Percentiles rank a stretch among this genome's conserved stretches.
These are phyloP conservation scores for Chalcis sispes DNA, from an alignment of 2,888 invertebrate species.

Conservation along the genomic window DNA sequence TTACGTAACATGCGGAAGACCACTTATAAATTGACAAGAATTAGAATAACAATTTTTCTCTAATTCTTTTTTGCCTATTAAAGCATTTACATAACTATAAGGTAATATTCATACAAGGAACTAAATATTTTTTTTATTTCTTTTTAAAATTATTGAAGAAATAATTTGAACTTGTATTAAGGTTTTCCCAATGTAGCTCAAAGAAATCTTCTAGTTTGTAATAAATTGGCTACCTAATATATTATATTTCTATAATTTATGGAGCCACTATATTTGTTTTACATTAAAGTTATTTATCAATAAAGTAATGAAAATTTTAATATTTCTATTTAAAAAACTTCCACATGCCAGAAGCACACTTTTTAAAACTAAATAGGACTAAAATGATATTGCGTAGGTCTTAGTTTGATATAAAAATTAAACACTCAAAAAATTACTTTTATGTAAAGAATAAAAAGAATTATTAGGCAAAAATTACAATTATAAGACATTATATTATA, in stretches of 20 bases:
- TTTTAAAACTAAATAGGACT: conserved; percentile 49
- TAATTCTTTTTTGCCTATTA: conserved; percentile 44
- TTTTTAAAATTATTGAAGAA: conserved; percentile 34
- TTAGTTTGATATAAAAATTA: conserved; percentile 48
- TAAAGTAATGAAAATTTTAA: conserved; percentile 22
- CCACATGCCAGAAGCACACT: conserved; percentile 43
- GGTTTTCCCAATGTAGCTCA: conserved; percentile 35
- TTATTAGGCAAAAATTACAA: conserved; percentile 26
- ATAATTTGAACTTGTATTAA: conserved; percentile 47
- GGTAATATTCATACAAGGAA: conserved; percentile 64
- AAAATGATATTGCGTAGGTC: conserved; percentile 45
- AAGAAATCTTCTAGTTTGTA: conserved; percentile 27
- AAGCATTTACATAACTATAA: conserved; percentile 61
- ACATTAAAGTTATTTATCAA: conserved; percentile 35
- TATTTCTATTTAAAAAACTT: conserved; percentile 18
- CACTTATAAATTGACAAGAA: conserved; percentile 56
- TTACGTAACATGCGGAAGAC: conserved; percentile 72
- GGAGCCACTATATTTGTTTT: conserved; percentile 60
- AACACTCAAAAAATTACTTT: conserved; percentile 42
- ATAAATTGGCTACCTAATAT: conserved; percentile 61
- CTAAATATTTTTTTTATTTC: conserved; percentile 59
- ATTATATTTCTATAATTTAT: conserved; percentile 71
- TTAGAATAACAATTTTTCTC: conserved; percentile 38
- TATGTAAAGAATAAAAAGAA: conserved; percentile 31
- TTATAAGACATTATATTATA: conserved; percentile 15